These are phyloP conservation scores for Phlogophora meticulosa DNA, from an alignment of 2,888 invertebrate species.

Conservation along the genomic window DNA sequence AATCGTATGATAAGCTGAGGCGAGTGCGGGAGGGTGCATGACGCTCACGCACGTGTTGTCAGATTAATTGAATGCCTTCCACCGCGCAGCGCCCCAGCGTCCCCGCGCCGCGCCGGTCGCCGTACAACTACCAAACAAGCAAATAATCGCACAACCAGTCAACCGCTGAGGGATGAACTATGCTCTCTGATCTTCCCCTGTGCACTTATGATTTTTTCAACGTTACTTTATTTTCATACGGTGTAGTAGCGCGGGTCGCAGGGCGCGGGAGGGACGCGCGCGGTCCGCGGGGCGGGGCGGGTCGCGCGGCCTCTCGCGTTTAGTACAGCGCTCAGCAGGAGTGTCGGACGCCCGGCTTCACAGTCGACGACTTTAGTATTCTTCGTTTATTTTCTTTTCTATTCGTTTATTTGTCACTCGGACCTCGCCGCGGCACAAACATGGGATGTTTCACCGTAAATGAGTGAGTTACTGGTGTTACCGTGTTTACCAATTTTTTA, in stretches of 20 bases:
- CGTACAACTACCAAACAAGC: slow-evolving; percentile 75
- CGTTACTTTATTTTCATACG: slow-evolving; percentile 82
- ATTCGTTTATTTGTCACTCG: slow-evolving; percentile 90
- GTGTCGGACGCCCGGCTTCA: slow-evolving; percentile 90
- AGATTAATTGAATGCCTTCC: slow-evolving; percentile 86
- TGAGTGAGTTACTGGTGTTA: slow-evolving; percentile 80
- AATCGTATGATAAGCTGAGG: slow-evolving; percentile 80
- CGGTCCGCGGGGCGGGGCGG: slow-evolving; percentile 82
- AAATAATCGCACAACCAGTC: slow-evolving; percentile 62
- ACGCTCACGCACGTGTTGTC: slow-evolving; percentile 89
- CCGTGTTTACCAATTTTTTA: slow-evolving; percentile 80
- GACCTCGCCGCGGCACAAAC: slow-evolving; percentile 79
- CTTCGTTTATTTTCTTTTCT: slow-evolving; percentile 91
- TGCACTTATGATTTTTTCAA: slow-evolving; percentile 82
- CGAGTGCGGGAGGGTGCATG: slow-evolving; percentile 78
- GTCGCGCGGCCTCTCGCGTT: slow-evolving; percentile 88
- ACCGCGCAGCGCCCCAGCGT: slow-evolving; percentile 65
- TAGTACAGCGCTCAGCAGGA: slow-evolving; percentile 91
- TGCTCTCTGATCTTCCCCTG: slow-evolving; percentile 70
- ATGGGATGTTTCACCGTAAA: slow-evolving; percentile 80
- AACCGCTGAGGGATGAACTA: slow-evolving; percentile 64
- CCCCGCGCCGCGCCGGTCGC: slow-evolving; percentile 51
- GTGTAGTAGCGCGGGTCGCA: slow-evolving; percentile 83
- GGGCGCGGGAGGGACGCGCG: slow-evolving; percentile 80
- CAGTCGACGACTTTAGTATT: slow-evolving; percentile 89